Conservation (phyloP, 2,888 invertebrate species). For the Cryptus armator region DNA sequence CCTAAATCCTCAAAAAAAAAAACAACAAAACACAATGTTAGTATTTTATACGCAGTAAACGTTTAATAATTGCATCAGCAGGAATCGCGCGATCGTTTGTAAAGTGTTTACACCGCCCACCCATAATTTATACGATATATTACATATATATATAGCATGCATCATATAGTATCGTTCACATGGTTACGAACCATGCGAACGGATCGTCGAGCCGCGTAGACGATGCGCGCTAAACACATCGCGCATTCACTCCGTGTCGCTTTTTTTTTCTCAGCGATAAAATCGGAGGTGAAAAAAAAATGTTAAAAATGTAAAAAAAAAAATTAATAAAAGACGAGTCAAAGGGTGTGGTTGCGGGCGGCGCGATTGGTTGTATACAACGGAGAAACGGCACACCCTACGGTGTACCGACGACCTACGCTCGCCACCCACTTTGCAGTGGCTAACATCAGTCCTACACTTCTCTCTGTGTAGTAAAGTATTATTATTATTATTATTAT, state of each 20-base stretch:
- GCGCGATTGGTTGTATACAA: conserved; percentile 23
- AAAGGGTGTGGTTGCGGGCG: conserved; percentile 73
- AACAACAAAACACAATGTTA: background rate
- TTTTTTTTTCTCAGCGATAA: conserved; percentile 36
- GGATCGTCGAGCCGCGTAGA: conserved; percentile 1
- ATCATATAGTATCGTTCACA: no score
- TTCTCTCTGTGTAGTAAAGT: conserved; percentile 22
- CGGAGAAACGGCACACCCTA: conserved; percentile 71
- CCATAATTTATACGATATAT: background rate
- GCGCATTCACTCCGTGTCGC: conserved; percentile 11
- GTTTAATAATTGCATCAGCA: conserved; percentile 21
- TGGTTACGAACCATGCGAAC: background rate
- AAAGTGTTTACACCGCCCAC: conserved; percentile 39
- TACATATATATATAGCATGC: background rate
- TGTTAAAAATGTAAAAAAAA: conserved; percentile 31
- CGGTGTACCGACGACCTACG: conserved; percentile 67
- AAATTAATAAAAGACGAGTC: conserved; percentile 61
- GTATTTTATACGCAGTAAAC: background rate
- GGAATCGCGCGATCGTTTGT: background rate
- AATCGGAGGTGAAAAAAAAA: conserved; percentile 17
- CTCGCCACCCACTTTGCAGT: conserved; percentile 69
- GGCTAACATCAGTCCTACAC: conserved; percentile 61
- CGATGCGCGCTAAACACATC: background rate
- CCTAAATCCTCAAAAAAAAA: no score
- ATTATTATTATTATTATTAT: conserved; percentile 38